Evolutionary conservation across 2,113 vertebrate genomes (phyloP), one percentile per base, ranked within the genome.

Genomic region (Myotis brandtii): DNA sequence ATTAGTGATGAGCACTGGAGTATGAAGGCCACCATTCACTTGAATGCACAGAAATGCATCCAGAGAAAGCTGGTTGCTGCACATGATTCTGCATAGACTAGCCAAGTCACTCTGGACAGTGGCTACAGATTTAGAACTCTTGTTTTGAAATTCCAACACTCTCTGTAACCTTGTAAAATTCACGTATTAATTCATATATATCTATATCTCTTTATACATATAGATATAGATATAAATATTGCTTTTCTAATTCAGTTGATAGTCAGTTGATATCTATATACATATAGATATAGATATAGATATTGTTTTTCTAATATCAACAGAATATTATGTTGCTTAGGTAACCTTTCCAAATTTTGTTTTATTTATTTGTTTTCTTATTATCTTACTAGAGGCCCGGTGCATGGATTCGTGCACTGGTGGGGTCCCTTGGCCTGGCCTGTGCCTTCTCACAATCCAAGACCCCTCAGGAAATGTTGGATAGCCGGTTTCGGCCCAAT

Each of bases 31-130:
- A 9, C 9, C 37, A 4, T 10, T 2, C 9, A 17, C 20, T 4
- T 0, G 9, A 9, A 13, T 0, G 9, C 20, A 4, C 16, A 1
- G 23, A 9, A 13, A 13, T 0, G 3, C 13, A 3, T 20, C 48
- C 67, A 6, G 66, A 54, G 67, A 13, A 18, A 16, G 23, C 11
- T 16, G 25, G 17, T 14, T 27, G 6, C 5, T 0, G 0, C 8
- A 1, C 1, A 0, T 5, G 46, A 6, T 32, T 32, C 70, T 0
- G 8, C 20, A 1, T 0, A 3, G 20, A 30, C 27, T 0, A 8
- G 34, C 14, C 2, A 12, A 0, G 7, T 16, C 27, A 2, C 43
- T 27, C 9, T 2, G 8, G 48, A 11, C 0, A 1, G 5, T 0
- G 9, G n/a, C 54, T 30, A 4, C 1, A 2, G 12, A 27, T 1